A percentile compares a stretch with the other conserved stretches of the same genome.
These are phyloP conservation scores for Dromius quadrimaculatus DNA, from an alignment of 2,888 invertebrate species.

Conservation along the genomic window DNA sequence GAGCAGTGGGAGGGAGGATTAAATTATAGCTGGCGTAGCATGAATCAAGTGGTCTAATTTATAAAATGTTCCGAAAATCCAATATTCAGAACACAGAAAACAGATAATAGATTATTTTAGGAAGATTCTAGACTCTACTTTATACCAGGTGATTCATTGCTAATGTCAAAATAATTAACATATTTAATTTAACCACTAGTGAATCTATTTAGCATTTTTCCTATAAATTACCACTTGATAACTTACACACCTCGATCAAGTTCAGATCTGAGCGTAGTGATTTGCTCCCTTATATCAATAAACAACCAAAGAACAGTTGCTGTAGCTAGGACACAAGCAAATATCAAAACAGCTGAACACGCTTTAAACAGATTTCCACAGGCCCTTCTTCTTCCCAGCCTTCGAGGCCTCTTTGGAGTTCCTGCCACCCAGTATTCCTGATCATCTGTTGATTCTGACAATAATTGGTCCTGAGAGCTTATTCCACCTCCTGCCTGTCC, in stretches of 20 bases:
- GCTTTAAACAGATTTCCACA: conserved; percentile 70
- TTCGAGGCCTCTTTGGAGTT: conserved; percentile 57
- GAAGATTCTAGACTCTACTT: too few relatives aligned
- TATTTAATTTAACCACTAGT: too few relatives aligned
- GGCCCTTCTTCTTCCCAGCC: conserved; percentile 59
- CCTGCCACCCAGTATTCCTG: conserved; percentile 63
- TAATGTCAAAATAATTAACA: too few relatives aligned
- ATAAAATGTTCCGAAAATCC: not conserved
- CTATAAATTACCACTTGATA: too few relatives aligned
- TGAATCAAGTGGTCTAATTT: not conserved
- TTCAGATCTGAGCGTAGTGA: conserved; percentile 73
- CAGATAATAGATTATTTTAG: too few relatives aligned
- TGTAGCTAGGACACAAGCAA: conserved; percentile 75
- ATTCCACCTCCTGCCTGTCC: conserved; percentile 65
- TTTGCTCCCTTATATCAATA: conserved; percentile 76
- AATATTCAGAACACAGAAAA: too few relatives aligned
- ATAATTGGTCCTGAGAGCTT: conserved; percentile 72
- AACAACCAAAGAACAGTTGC: conserved; percentile 77
- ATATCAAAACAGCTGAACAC: conserved; percentile 73
- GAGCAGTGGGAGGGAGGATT: too few relatives aligned
- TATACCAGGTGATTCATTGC: too few relatives aligned
- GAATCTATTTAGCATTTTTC: too few relatives aligned
- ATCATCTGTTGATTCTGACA: conserved; percentile 75
- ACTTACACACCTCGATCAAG: conserved; percentile 73
- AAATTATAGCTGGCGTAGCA: not conserved